Conservation (phyloP, 2,797 vertebrate genomes). For the Mormyrops boulengeri region DNA sequence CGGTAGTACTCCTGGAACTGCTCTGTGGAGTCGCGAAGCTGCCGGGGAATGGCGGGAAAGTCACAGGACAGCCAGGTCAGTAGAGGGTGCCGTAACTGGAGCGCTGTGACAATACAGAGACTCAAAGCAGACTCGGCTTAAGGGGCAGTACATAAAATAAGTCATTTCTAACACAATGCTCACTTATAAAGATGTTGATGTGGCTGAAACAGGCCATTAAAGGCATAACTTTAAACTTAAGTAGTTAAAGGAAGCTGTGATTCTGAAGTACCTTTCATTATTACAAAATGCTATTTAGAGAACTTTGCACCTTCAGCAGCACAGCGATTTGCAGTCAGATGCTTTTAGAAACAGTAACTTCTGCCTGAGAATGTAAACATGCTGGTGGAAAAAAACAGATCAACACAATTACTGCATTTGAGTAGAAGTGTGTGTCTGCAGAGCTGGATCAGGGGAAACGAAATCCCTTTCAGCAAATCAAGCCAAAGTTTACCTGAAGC, state of each 20-base stretch:
- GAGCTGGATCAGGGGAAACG: background rate
- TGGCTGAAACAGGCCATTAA: background rate
- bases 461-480: background rate
- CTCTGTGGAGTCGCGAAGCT: slow-evolving; percentile 91
- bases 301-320: background rate
- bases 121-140: background rate
- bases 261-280: background rate
- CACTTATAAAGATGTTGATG: background rate
- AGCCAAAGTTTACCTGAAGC: background rate
- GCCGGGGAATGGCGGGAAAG: background rate
- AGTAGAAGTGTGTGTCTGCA: background rate
- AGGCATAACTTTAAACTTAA: background rate
- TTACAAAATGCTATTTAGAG: background rate
- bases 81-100: background rate
- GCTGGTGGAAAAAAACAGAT: background rate
- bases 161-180: background rate
- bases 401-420: background rate
- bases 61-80: background rate
- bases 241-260: background rate
- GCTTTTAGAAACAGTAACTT: background rate
- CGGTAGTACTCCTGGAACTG: slow-evolving; percentile 96
- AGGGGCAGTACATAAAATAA: background rate
- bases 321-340: background rate
- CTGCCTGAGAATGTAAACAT: background rate
- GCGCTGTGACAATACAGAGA: background rate